A percentile compares a stretch with the other conserved stretches of the same genome.
Evolutionary conservation across 2,113 vertebrate species (phyloP).

Genomic region (Dasyprocta punctata): DNA sequence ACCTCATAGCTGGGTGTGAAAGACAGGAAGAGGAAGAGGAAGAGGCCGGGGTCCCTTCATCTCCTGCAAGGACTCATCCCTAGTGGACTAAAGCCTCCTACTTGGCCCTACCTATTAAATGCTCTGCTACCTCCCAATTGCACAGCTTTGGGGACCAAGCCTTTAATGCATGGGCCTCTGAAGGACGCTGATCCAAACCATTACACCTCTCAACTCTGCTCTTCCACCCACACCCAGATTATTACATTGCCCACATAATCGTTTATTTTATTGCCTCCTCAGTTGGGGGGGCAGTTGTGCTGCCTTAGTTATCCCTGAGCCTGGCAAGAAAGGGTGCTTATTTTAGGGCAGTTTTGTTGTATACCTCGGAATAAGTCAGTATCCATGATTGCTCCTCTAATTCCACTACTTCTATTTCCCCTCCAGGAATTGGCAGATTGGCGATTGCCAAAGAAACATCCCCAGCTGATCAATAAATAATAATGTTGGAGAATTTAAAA

Average conservation of each 20-base stretch:
- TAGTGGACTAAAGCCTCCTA: background rate
- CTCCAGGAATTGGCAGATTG: conserved; percentile 64
- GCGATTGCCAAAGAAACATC: conserved; percentile 71
- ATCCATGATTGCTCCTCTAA: background rate
- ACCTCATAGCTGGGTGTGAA: background rate
- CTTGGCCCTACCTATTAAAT: background rate
- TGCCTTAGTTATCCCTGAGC: background rate
- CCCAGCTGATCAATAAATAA: conserved; percentile 81
- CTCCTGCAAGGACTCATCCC: background rate
- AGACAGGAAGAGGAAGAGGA: background rate
- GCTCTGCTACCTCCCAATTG: background rate
- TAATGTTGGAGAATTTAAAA: conserved; percentile 80
- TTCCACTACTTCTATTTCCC: conserved; percentile 8
- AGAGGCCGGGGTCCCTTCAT: background rate
- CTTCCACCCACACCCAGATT: background rate
- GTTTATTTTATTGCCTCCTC: conserved; percentile 10
- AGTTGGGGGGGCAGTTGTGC: background rate
- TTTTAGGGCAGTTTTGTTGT: background rate
- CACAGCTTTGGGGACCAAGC: background rate
- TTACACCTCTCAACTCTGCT: background rate
- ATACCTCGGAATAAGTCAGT: background rate
- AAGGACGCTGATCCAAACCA: background rate
- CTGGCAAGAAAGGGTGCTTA: background rate
- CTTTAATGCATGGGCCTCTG: background rate
- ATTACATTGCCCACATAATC: background rate